Percentiles rank a stretch among this genome's conserved stretches.
Conservation (phyloP, 1,140 invertebrate species). For the Eueides isabella region DNA sequence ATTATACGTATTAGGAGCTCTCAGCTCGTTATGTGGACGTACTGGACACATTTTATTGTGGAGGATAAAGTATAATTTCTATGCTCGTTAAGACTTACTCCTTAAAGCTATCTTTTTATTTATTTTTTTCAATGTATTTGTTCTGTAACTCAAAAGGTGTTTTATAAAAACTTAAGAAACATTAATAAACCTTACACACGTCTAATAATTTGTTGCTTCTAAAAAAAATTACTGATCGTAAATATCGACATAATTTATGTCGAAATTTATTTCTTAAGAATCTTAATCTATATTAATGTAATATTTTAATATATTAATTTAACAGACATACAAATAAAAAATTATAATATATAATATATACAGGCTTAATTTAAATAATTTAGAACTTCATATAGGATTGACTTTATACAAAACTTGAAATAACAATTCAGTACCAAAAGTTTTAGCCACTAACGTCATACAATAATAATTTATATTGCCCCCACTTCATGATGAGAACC, state of each 20-base stretch:
- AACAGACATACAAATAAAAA: too few relatives aligned
- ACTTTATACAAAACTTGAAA: neutral
- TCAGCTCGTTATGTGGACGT: conserved; percentile 4
- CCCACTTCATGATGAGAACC: conserved; percentile 60
- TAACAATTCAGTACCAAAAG: conserved; percentile 21
- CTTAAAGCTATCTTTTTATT: neutral
- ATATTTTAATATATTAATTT: too few relatives aligned
- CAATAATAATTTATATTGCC: conserved; percentile 63
- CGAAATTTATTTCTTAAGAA: too few relatives aligned
- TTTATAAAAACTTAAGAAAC: neutral
- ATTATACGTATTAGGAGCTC: conserved; percentile 16
- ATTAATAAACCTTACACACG: neutral
- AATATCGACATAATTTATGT: too few relatives aligned
- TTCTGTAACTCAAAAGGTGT: neutral
- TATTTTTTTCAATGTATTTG: neutral
- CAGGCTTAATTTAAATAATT: too few relatives aligned
- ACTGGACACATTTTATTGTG: conserved; percentile 12
- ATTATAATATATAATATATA: too few relatives aligned
- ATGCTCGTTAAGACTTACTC: neutral
- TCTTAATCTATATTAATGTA: too few relatives aligned
- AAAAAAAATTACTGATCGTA: too few relatives aligned
- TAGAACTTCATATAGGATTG: too few relatives aligned
- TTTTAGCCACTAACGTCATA: conserved; percentile 40
- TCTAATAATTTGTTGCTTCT: too few relatives aligned
- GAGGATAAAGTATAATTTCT: neutral